phyloP scores from a whole-genome alignment of 2,888 invertebrate species.

The Beris morrisii region DNA sequence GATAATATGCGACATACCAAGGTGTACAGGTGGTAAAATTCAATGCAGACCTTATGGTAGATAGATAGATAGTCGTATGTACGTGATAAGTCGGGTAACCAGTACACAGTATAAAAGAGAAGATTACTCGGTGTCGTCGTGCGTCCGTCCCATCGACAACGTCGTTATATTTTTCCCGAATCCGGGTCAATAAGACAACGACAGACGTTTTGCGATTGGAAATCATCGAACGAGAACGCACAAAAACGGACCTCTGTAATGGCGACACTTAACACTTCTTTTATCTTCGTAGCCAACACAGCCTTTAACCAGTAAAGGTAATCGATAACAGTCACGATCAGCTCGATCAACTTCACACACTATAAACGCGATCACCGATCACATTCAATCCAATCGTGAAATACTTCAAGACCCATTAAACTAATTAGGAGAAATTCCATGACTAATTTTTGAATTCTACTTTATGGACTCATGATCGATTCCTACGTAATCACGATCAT shows the following conservation, averaged over 20 bases:
- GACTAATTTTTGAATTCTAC: too few species aligned
- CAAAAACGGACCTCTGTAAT: slow-evolving; percentile 19
- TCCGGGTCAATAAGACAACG: slow-evolving; percentile 38
- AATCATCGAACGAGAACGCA: slow-evolving; percentile 31
- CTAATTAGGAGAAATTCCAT: too few species aligned
- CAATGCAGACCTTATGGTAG: background rate
- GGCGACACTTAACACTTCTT: background rate
- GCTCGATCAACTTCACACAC: too few species aligned
- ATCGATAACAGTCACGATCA: background rate
- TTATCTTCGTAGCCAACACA: background rate
- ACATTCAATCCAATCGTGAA: too few species aligned
- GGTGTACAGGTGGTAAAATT: background rate
- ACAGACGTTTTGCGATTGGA: slow-evolving; percentile 29
- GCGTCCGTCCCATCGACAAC: background rate
- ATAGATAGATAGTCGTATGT: background rate
- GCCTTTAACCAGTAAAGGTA: too few species aligned
- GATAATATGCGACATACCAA: background rate
- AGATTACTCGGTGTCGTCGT: slow-evolving; percentile 27
- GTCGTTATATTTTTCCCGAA: slow-evolving; percentile 24
- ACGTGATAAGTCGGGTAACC: slow-evolving; percentile 22
- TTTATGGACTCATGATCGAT: too few species aligned
- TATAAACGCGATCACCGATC: too few species aligned
- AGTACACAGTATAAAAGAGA: slow-evolving; percentile 19
- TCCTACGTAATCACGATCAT: too few species aligned
- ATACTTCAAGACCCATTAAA: too few species aligned